phyloP scores from a whole-genome alignment of 2,797 vertebrate species.

The Gila robusta region DNA sequence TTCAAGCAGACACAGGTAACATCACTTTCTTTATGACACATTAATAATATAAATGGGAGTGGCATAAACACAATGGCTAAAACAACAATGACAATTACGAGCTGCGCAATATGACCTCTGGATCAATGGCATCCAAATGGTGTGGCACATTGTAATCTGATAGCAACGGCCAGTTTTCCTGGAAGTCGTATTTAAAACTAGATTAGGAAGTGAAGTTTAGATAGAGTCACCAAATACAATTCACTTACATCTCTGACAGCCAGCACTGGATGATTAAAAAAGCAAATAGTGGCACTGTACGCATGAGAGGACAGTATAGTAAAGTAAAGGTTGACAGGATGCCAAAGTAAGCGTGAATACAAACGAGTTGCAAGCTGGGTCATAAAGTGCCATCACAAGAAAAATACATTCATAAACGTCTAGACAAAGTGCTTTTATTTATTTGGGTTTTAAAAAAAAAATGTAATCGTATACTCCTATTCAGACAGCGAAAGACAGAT shows the following conservation, averaged over 20 bases:
- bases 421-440: constrained; percentile 4
- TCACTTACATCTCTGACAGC: not conserved
- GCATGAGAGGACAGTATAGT: constrained; percentile 6
- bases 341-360: not conserved
- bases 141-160: not conserved
- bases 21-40: constrained; percentile 1
- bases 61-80: constrained; percentile 13
- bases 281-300: constrained; percentile 18
- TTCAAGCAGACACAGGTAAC: not conserved
- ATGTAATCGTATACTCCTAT: not conserved
- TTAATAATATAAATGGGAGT: constrained; percentile 16
- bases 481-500: not conserved
- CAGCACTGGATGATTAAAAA: not conserved
- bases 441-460: not conserved
- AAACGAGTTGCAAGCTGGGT: not conserved
- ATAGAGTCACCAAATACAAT: not conserved
- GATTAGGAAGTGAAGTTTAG: constrained; percentile 14
- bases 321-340: constrained; percentile 11
- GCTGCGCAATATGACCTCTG: not conserved
- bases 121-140: constrained; percentile 15
- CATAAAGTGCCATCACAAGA: constrained; percentile 6
- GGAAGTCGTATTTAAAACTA: constrained; percentile 12
- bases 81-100: constrained; percentile 9
- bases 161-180: not conserved
- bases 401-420: not conserved